phyloP scores from a whole-genome alignment of 2,888 invertebrate species.

The Cynaeus angustus region DNA sequence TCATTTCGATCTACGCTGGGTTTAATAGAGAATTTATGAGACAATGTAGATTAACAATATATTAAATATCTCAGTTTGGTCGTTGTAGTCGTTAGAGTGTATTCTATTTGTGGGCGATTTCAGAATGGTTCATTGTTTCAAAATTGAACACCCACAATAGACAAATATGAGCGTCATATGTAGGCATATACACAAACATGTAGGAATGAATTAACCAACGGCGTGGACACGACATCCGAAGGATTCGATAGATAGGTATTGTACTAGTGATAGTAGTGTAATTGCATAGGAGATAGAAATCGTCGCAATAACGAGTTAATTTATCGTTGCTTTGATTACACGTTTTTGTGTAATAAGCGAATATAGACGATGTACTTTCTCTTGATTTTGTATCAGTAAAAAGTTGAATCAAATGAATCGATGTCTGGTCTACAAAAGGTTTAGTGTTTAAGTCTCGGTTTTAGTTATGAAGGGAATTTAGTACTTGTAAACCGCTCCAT shows the following conservation, averaged over 20 bases:
- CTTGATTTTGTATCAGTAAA: background rate
- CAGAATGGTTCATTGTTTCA: constrained; percentile 36
- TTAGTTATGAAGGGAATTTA: constrained; percentile 25
- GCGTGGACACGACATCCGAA: no score
- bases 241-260: no score
- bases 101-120: constrained; percentile 31
- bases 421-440: constrained; percentile 12
- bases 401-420: background rate
- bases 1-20: no score
- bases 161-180: constrained; percentile 36
- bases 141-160: constrained; percentile 34
- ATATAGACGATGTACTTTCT: constrained; percentile 1
- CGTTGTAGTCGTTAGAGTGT: background rate
- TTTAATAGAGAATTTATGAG: background rate
- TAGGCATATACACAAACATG: background rate
- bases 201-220: no score
- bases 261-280: constrained; percentile 2
- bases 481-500: constrained; percentile 38
- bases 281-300: constrained; percentile 35
- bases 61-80: background rate
- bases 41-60: background rate
- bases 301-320: constrained; percentile 39
- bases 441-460: background rate
- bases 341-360: background rate
- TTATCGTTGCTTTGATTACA: constrained; percentile 24